Conservation (phyloP, 2,888 invertebrate genomes). For the Microctonus aethiopoides region DNA sequence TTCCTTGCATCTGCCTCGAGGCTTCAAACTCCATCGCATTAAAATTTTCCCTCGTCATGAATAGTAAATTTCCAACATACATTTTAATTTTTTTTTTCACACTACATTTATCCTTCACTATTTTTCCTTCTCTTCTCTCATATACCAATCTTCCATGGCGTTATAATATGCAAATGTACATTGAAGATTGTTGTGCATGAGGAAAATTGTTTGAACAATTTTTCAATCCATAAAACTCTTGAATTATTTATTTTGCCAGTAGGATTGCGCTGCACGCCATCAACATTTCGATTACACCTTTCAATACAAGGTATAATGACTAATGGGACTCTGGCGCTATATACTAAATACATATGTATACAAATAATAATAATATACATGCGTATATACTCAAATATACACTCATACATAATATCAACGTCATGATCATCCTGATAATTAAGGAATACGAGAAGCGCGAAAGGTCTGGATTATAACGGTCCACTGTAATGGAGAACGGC, state of each 20-base stretch:
- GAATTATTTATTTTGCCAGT: too few species aligned
- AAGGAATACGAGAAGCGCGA: conserved; percentile 44
- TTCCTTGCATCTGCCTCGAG: conserved; percentile 6
- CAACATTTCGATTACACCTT: neutral
- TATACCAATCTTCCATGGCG: neutral
- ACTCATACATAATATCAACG: conserved; percentile 6
- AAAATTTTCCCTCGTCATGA: neutral
- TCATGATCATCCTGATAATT: conserved; percentile 42
- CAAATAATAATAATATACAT: too few species aligned
- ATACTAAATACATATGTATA: too few species aligned
- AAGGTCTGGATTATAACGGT: conserved; percentile 42
- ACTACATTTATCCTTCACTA: too few species aligned
- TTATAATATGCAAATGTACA: neutral
- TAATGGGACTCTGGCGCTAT: neutral
- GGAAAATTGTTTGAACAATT: conserved; percentile 33
- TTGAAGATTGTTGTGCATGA: conserved; percentile 21
- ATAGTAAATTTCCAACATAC: too few species aligned
- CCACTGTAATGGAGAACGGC: conserved; percentile 46
- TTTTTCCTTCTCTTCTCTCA: neutral
- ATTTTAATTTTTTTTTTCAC: neutral
- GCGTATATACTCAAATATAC: neutral
- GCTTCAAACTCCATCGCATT: neutral
- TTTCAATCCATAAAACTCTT: conserved; percentile 20
- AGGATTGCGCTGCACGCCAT: too few species aligned
- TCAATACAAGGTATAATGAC: neutral